phyloP scores from a whole-genome alignment of 2,888 invertebrate genomes.

The Drosophila colorata region DNA sequence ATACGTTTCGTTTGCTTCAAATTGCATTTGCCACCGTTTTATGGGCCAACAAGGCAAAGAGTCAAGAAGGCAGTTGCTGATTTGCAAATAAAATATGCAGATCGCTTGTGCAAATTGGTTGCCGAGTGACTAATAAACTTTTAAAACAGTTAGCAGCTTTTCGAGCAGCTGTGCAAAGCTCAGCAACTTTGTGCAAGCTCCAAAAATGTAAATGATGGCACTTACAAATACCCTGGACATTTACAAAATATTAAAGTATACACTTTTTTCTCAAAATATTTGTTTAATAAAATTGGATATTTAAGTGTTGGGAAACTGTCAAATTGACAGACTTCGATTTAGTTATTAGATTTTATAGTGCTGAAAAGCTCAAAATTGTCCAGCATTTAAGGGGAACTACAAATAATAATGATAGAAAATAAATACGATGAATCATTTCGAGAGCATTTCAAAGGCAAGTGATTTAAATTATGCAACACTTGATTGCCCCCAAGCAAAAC shows the following conservation, averaged over 20 bases:
- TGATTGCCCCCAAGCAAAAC: neutral
- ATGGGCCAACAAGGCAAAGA: constrained; percentile 16
- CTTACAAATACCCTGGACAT: constrained; percentile 18
- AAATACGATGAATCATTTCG: neutral
- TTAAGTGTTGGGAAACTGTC: too few species aligned
- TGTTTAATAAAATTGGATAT: too few species aligned
- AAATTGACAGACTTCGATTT: too few species aligned
- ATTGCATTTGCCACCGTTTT: constrained; percentile 49
- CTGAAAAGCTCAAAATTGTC: neutral
- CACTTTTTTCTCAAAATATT: too few species aligned
- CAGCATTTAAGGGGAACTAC: constrained; percentile 4
- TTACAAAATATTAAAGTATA: too few species aligned
- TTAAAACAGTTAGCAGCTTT: constrained; percentile 22
- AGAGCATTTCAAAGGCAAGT: neutral
- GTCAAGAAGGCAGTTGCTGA: constrained; percentile 30
- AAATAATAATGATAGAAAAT: neutral
- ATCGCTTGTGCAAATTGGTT: constrained; percentile 9
- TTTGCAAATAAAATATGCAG: constrained; percentile 37
- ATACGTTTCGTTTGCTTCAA: constrained; percentile 17
- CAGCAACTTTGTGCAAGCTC: neutral
- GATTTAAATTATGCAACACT: neutral
- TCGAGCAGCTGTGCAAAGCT: constrained; percentile 13
- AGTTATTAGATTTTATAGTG: neutral
- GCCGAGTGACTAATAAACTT: constrained; percentile 42
- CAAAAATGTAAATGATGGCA: neutral